A percentile compares a stretch with the other conserved stretches of the same genome.
phyloP scores from a whole-genome alignment of 2,888 invertebrate genomes.

The Cryptocephalus moraei region DNA sequence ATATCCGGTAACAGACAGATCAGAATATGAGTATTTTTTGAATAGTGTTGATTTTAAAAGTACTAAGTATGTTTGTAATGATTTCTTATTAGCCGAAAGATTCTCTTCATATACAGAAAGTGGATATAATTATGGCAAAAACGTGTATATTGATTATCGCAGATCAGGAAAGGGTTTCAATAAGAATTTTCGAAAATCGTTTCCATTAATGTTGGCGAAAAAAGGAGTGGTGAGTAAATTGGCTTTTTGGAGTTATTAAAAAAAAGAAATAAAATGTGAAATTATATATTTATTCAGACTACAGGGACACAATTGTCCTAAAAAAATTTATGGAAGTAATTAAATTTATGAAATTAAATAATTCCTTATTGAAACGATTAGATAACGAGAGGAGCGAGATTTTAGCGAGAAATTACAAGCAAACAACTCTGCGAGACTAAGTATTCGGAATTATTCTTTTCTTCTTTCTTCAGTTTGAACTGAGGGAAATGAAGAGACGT shows the following conservation, averaged over 20 bases:
- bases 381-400: too few relatives aligned
- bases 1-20: background rate
- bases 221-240: constrained; percentile 17
- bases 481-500: constrained; percentile 87
- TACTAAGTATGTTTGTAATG: constrained; percentile 19
- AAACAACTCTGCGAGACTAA: too few relatives aligned
- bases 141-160: constrained; percentile 6
- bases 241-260: too few relatives aligned
- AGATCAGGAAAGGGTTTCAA: constrained; percentile 13
- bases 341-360: too few relatives aligned
- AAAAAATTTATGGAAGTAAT: too few relatives aligned
- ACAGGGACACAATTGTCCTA: too few relatives aligned
- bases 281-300: too few relatives aligned
- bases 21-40: background rate
- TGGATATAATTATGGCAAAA: constrained; percentile 5
- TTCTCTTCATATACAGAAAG: constrained; percentile 18
- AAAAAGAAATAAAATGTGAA: too few relatives aligned
- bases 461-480: constrained; percentile 67
- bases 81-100: constrained; percentile 27
- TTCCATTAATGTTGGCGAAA: constrained; percentile 16
- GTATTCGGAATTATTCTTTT: too few relatives aligned
- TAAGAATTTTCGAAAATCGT: constrained; percentile 18
- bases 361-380: too few relatives aligned
- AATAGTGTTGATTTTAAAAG: constrained; percentile 8
- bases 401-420: too few relatives aligned